These are phyloP conservation scores for Ptyas mucosa DNA, from an alignment of 2,113 vertebrate species.

Conservation along the genomic window DNA sequence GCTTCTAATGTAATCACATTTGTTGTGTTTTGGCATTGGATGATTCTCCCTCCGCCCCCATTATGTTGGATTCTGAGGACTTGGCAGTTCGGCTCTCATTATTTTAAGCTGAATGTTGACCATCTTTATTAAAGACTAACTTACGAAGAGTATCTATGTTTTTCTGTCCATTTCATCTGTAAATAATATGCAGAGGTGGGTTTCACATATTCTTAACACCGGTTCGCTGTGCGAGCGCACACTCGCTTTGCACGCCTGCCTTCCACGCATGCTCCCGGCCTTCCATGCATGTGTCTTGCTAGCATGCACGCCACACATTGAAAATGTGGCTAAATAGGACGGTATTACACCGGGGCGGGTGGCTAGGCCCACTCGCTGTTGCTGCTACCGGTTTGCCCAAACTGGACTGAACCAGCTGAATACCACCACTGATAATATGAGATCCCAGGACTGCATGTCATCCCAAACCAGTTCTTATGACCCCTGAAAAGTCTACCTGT, in stretches of 20 bases:
- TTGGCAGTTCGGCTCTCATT: slow-evolving; percentile 73
- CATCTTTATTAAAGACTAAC: not conserved
- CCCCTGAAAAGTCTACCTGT: not conserved
- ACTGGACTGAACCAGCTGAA: no score
- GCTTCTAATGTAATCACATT: slow-evolving; percentile 78
- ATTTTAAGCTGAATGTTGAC: slow-evolving; percentile 60
- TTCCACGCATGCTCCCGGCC: no score
- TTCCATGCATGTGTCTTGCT: no score
- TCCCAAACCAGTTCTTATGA: not conserved
- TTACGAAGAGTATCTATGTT: not conserved
- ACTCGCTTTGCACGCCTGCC: no score
- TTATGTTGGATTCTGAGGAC: slow-evolving; percentile 76
- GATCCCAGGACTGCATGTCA: not conserved
- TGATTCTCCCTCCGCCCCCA: slow-evolving; percentile 53
- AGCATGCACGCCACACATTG: no score
- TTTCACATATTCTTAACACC: no score
- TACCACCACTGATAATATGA: not conserved
- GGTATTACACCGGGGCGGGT: no score
- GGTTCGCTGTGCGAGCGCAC: no score
- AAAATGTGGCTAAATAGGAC: no score
- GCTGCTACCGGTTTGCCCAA: no score
- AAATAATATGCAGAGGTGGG: not conserved
- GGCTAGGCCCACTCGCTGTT: no score
- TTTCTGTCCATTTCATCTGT: not conserved
- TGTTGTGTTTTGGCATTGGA: slow-evolving; percentile 75